These are phyloP conservation scores for Gymnoscelis rufifasciata DNA, from an alignment of 2,888 invertebrate species.

Conservation along the genomic window DNA sequence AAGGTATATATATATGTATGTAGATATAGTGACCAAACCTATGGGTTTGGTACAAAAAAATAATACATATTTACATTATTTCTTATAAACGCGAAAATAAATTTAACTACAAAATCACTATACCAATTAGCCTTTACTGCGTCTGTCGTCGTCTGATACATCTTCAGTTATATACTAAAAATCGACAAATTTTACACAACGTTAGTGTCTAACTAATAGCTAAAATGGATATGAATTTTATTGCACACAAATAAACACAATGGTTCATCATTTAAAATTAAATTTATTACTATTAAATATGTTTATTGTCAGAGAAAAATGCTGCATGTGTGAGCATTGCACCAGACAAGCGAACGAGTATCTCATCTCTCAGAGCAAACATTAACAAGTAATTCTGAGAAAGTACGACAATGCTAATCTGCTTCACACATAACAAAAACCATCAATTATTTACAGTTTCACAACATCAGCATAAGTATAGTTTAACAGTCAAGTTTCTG, in stretches of 20 bases:
- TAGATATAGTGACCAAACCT: too few species aligned
- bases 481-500: not conserved
- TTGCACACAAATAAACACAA: conserved; percentile 19
- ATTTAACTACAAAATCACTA: too few species aligned
- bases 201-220: too few species aligned
- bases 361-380: not conserved
- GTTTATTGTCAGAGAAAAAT: conserved; percentile 18
- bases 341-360: conserved; percentile 3
- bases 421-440: not conserved
- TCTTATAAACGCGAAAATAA: too few species aligned
- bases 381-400: not conserved
- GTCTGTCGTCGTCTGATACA: too few species aligned
- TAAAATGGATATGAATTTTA: conserved; percentile 28
- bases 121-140: too few species aligned
- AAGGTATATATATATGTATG: too few species aligned
- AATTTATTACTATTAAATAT: not conserved
- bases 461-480: conserved; percentile 2
- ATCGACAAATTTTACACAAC: too few species aligned
- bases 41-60: too few species aligned
- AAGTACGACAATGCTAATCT: not conserved
- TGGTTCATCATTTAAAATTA: not conserved
- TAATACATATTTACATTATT: too few species aligned
- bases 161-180: too few species aligned
- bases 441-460: not conserved
- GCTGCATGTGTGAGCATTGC: conserved; percentile 4